Percentiles rank a stretch among this genome's conserved stretches.
These are phyloP conservation scores for Pteronura brasiliensis DNA, from an alignment of 2,113 vertebrate species.

Conservation along the genomic window DNA sequence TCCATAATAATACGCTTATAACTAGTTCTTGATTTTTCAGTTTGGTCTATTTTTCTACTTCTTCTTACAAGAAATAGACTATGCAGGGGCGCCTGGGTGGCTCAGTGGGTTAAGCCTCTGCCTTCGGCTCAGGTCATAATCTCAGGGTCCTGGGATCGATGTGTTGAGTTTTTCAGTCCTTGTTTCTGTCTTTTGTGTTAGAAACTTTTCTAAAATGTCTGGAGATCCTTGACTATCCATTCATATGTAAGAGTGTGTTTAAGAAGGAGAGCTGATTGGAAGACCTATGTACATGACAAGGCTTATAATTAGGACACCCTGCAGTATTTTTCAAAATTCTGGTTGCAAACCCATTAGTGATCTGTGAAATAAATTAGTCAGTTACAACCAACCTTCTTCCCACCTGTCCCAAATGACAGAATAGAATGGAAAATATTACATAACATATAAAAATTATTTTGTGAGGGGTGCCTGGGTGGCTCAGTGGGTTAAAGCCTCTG, in stretches of 20 bases:
- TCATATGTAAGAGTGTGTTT: neutral
- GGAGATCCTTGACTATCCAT: neutral
- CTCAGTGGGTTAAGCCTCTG: too few relatives aligned
- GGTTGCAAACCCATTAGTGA: neutral
- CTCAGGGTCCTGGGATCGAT: neutral
- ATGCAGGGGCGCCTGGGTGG: neutral
- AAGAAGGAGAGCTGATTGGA: neutral
- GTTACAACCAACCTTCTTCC: neutral
- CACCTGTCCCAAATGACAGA: neutral
- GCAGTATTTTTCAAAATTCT: neutral
- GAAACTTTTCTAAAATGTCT: conserved; percentile 16
- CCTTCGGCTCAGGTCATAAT: too few relatives aligned
- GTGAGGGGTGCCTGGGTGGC: too few relatives aligned
- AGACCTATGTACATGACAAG: neutral
- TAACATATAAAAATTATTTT: neutral
- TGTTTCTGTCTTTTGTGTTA: neutral
- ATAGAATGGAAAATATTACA: neutral
- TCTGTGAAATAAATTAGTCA: neutral
- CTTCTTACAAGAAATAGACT: neutral
- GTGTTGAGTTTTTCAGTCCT: neutral
- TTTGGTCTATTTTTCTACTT: conserved; percentile 16
- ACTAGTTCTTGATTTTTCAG: conserved; percentile 37
- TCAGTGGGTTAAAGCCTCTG: too few relatives aligned
- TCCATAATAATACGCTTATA: neutral
- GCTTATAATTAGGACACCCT: neutral